Base-by-base conservation (phyloP, 2,888 invertebrate species). In the Iselma pallidipennis region DNA sequence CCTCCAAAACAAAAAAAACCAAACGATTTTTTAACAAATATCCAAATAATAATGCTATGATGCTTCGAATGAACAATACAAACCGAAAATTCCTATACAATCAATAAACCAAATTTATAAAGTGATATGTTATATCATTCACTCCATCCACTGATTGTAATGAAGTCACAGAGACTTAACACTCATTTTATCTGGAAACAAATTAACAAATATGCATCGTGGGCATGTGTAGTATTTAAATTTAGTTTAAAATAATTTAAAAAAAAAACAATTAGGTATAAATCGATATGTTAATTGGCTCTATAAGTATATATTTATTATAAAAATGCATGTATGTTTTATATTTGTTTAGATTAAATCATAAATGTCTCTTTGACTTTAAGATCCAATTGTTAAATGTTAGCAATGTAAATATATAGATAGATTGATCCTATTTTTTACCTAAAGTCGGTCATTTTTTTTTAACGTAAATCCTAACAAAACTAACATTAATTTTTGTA, bases 81-180 rank as follows among this genome's bases (percentile, higher is more conserved):
- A 42, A n/a, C 45, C 37, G 9, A 21, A 45, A 21, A 45, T 23
- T 45, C 45, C 45, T 23, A 45, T n/a, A 45, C 23, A 6, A 23
- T 23, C 10, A 12, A 45, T 23, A 12, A 37, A n/a, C 3, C 2
- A 33, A 56, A 61, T 21, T 49, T 29, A 31, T 45, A 28, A 57
- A 57, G 14, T 33, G 28, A 42, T 52, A 6, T 33, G 31, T 33
- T 31, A 61, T 54, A 23, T 56, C 61, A 61, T 57, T 26, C 48
- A 59, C 28, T 33, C 25, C 42, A 51, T 29, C 42, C 50, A 45
- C 55, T 57, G 33, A 69, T 76, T 78, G 79, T 79, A 77, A 79
- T 80, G 74, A 79, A 81, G 81, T 81, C 80, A 81, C 80, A 80
- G 81, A 81, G 81, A 81, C 81, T 74, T 65, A 59, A 58, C 25